Conservation (phyloP, 2,113 vertebrate species). For the Microtus richardsoni region DNA sequence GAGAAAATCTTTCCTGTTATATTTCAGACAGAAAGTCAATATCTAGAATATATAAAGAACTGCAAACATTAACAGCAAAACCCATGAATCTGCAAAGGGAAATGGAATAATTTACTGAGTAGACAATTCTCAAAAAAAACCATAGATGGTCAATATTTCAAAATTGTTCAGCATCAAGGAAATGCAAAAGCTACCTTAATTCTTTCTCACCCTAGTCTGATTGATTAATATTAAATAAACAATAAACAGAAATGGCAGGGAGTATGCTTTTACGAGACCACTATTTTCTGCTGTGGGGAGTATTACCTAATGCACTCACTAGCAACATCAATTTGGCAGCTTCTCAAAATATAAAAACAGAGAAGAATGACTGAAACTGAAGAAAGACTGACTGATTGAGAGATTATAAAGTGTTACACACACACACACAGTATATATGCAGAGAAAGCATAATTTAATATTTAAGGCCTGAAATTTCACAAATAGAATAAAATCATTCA, state of each 20-base stretch:
- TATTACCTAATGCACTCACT: background rate
- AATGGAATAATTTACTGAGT: background rate
- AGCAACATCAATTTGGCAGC: background rate
- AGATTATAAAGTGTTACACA: background rate
- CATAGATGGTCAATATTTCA: background rate
- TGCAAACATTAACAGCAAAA: background rate
- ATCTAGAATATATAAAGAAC: background rate
- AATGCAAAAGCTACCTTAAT: background rate
- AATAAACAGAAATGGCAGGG: background rate
- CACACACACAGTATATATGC: background rate
- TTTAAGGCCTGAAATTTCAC: background rate
- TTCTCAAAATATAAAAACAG: background rate
- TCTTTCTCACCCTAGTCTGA: background rate
- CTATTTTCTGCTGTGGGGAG: background rate
- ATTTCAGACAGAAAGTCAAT: background rate
- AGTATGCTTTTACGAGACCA: background rate
- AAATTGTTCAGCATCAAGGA: background rate
- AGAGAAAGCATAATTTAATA: background rate
- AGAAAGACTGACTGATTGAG: background rate
- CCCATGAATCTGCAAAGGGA: background rate
- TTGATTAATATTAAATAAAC: background rate
- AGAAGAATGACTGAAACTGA: background rate
- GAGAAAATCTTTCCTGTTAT: background rate
- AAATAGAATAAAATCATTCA: background rate
- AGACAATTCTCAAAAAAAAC: background rate